Conservation (phyloP, 2,113 vertebrate genomes). For the Microcebus murinus region DNA sequence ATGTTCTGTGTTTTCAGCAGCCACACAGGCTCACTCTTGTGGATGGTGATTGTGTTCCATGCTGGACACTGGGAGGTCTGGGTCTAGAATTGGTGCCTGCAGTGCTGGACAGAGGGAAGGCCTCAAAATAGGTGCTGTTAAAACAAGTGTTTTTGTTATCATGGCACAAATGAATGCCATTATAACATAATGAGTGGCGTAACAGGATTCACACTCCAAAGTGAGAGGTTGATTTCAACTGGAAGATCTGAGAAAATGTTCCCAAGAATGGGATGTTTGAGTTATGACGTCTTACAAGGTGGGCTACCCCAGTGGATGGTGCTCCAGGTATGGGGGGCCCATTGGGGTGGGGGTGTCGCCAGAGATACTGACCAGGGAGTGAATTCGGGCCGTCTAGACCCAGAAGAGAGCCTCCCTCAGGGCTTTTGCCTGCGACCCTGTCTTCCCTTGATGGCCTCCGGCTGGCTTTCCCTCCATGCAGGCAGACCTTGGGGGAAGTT, state of each 20-base stretch:
- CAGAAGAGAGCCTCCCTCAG: neutral
- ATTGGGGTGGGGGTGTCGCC: rapidly evolving
- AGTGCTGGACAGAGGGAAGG: neutral
- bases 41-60: neutral
- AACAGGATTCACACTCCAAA: neutral
- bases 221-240: neutral
- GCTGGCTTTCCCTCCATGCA: neutral
- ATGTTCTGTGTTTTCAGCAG: neutral
- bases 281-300: neutral
- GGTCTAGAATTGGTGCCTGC: neutral
- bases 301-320: neutral
- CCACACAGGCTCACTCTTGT: neutral
- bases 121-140: neutral
- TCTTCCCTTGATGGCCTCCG: neutral
- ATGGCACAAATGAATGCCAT: neutral
- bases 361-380: neutral
- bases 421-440: neutral
- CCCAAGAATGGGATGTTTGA: neutral
- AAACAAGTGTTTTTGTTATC: neutral
- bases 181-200: neutral
- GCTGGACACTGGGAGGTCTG: neutral
- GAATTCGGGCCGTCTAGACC: neutral
- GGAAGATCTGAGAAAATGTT: neutral
- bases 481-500: neutral
- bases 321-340: neutral